These are phyloP conservation scores for Pediacus dermestoides DNA, from an alignment of 2,888 invertebrate species.

Conservation along the genomic window DNA sequence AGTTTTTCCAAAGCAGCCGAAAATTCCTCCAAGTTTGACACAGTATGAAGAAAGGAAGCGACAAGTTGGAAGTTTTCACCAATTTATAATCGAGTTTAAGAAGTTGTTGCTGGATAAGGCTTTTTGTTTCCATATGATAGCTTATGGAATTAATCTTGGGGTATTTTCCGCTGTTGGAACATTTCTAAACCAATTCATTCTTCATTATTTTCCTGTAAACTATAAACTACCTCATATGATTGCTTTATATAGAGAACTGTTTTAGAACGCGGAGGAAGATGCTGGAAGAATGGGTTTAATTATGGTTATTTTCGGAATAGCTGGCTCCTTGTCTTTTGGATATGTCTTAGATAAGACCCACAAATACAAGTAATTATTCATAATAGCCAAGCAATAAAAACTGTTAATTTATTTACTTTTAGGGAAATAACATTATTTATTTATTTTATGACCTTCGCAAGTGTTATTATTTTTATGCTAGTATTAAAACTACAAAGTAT, in stretches of 20 bases:
- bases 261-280: constrained; percentile 61
- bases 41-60: constrained; percentile 47
- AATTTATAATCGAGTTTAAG: constrained; percentile 64
- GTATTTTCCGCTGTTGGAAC: constrained; percentile 95
- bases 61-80: constrained; percentile 15
- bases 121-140: constrained; percentile 74
- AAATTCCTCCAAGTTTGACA: constrained; percentile 54
- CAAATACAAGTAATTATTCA: constrained; percentile 69
- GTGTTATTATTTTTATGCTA: constrained; percentile 22
- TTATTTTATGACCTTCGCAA: constrained; percentile 23
- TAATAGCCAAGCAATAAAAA: neutral
- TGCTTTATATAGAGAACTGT: neutral
- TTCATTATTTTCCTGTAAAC: constrained; percentile 71
- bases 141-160: constrained; percentile 93
- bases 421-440: constrained; percentile 28
- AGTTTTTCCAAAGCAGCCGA: constrained; percentile 59
- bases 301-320: constrained; percentile 85
- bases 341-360: constrained; percentile 87
- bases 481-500: constrained; percentile 18
- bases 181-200: constrained; percentile 80
- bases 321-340: constrained; percentile 85
- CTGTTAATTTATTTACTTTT: constrained; percentile 13
- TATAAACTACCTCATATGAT: neutral
- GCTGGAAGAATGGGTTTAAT: constrained; percentile 86
- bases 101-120: constrained; percentile 67